phyloP scores from a whole-genome alignment of 35 echinoderm and acorn worm species.

The Heliocidaris erythrogramma region DNA sequence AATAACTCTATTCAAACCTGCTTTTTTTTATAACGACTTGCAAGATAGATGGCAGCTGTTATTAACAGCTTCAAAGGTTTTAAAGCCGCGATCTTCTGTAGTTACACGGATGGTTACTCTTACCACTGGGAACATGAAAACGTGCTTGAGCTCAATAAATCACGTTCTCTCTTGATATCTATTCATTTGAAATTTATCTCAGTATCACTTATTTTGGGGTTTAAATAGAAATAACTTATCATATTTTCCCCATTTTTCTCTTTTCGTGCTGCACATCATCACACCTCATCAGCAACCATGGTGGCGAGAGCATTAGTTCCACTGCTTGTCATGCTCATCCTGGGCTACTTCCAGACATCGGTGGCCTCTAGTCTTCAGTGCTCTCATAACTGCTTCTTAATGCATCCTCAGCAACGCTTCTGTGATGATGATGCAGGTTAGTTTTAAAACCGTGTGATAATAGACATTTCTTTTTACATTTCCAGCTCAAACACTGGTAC shows the following conservation, averaged over 20 bases:
- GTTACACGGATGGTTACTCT: no score
- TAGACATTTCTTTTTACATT: no score
- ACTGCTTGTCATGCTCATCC: not conserved
- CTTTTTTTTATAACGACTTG: no score
- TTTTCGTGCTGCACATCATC: not conserved
- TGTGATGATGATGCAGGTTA: not conserved
- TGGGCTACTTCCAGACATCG: not conserved
- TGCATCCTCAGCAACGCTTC: slow-evolving; percentile 1
- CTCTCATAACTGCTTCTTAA: not conserved
- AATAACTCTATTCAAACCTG: no score
- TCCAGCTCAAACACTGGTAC: no score
- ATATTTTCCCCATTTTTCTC: not conserved
- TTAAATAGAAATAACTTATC: not conserved
- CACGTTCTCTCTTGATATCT: not conserved
- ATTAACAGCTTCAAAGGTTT: no score
- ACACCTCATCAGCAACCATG: not conserved
- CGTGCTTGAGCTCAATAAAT: not conserved
- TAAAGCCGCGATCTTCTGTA: no score
- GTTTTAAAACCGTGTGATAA: not conserved
- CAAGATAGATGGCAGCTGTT: no score
- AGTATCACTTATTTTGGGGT: no score
- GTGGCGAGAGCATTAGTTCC: not conserved
- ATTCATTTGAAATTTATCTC: no score
- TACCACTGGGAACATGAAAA: not conserved
- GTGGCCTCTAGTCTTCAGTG: not conserved